Evolutionary conservation across 2,113 vertebrate species (phyloP).

Genomic region (Eulacestoma nigropectus): DNA sequence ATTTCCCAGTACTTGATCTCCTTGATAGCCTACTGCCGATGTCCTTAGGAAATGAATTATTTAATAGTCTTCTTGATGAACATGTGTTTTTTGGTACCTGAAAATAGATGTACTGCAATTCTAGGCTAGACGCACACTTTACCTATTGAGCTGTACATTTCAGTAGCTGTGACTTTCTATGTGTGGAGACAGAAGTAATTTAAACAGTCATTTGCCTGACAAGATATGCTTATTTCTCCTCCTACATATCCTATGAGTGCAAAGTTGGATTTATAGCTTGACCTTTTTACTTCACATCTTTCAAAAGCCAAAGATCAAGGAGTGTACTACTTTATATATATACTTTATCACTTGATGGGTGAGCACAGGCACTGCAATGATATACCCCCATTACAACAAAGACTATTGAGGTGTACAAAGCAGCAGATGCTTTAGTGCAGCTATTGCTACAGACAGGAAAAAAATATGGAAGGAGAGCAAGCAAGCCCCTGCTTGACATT

Average conservation of each 20-base stretch:
- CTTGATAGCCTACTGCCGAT: not conserved
- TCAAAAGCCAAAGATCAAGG: not conserved
- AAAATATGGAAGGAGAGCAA: not conserved
- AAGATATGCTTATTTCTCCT: not conserved
- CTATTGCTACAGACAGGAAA: not conserved
- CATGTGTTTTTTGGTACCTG: not conserved
- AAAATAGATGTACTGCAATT: not conserved
- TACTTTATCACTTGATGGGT: not conserved
- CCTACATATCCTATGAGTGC: not conserved
- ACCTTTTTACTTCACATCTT: not conserved
- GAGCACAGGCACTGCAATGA: not conserved
- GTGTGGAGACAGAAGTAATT: not conserved
- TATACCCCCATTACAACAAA: not conserved
- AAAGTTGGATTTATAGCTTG: not conserved
- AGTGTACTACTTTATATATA: not conserved
- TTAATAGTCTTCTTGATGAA: constrained; percentile 10
- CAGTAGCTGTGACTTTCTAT: not conserved
- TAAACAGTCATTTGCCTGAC: not conserved
- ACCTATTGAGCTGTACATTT: not conserved
- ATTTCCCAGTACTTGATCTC: not conserved
- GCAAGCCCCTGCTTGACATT: not conserved
- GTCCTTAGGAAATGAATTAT: not conserved
- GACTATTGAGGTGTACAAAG: not conserved
- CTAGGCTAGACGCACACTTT: not conserved
- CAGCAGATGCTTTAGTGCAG: not conserved